Base-by-base conservation (phyloP, 1,140 invertebrate species). In the Gerris buenoi region DNA sequence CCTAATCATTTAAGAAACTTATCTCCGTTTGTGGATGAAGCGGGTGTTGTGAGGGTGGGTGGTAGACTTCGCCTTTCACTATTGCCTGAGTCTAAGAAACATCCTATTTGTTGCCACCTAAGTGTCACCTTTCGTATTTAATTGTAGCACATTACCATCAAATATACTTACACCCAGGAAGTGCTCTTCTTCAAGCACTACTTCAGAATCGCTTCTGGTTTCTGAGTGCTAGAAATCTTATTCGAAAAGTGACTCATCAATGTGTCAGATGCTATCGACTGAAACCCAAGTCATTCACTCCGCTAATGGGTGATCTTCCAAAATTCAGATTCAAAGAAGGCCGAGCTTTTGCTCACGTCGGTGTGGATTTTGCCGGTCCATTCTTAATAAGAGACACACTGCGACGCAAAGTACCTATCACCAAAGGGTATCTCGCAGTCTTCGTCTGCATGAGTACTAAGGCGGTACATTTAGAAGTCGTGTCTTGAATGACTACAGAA, bases 391-490 rank as follows among this genome's bases (percentile, higher is more conserved):
- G 59, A n/a, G 27, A 22, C 1, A 18, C 23, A n/a, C 5, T 27
- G 15, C 23, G 57, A 10, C 28, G 69, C 25, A 26, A 56, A 2
- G 29, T 25, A 33, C 5, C 2, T 27, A 1, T 25, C 5, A n/a
- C 22, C 25, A 69, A 58, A 46, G 60, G 46, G 25, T 70, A 70
- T 27, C n/a, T 70, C n/a, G 18, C n/a, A n/a, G 15, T 75, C 1
- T 75, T 75, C 64, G 70, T 73, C 14, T 76, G 74, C 64, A 65
- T 71, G 5, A 58, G 67, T 1, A 73, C 73, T 18, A 68, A 69
- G 64, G 71, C 73, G n/a, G 63, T 74, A 14, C 74, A 76, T 26
- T 29, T 76, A 15, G 73, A 76, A 67, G 0, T 72, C 18, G 74
- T 73, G 0, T 57, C 25, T 15, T 68, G 71, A 68, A n/a, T 75